Evolutionary conservation across 2,888 invertebrate genomes (phyloP), one percentile per base, ranked within the genome.

Genomic region (Protophormia terraenovae): DNA sequence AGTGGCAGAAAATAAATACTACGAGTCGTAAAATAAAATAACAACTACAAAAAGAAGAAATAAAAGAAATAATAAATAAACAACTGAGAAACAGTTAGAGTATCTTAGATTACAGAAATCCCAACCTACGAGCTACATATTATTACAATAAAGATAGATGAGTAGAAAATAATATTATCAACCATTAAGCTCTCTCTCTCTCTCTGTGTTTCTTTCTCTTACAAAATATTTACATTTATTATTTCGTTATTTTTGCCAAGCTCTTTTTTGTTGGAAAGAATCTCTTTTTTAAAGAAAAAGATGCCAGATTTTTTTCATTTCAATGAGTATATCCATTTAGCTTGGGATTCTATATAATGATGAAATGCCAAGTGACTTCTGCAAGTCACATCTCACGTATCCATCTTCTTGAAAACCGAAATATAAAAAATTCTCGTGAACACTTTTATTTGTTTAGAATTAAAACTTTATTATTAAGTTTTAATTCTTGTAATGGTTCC

Each of bases 51-150:
- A 19, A 64, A 22, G 27, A 53, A 22, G 1, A 62, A 69, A 41
- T 35, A 81, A 58, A 72, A 72, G 45, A 67, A 79, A 83, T 60
- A 50, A 41, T 32, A 76, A 80, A 76, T 76, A 76, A 71, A 81
- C 45, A 78, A 73, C 35, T 73, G 73, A 78, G 67, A 77, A 81
- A 85, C 84, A 85, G 84, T 85, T 84, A 85, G 62, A 73, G 76
- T 72, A 41, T 66, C 55, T 62, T 67, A 41, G 73, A 71, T 77
- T 67, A 62, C 60, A 50, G n/a, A n/a, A 62, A 84, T 67, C 77
- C 73, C 67, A 81, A 78, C 77, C 41, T 55, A 77, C 32, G 71
- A 75, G n/a, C n/a, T n/a, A n/a, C n/a, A n/a, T n/a, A 66, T 72
- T 53, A 73, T 73, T 84, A 71, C 58, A 79, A 77, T 22, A 53